Conservation (phyloP, 2,113 vertebrate species). For the Stigmatopora nigra region DNA sequence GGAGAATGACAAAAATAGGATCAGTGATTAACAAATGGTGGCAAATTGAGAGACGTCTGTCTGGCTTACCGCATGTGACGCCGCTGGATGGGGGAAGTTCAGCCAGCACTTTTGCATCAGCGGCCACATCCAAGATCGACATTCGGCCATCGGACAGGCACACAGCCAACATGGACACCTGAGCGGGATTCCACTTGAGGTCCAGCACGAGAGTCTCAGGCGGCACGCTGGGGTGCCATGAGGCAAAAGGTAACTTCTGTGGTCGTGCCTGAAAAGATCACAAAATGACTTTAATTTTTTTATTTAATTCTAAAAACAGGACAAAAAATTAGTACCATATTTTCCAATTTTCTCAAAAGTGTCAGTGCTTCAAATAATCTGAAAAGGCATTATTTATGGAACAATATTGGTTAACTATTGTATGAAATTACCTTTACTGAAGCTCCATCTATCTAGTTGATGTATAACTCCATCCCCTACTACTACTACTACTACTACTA, state of each 20-base stretch:
- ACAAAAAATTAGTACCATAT: too few species aligned
- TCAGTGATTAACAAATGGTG: background rate
- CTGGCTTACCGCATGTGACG: conserved; percentile 82
- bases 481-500: too few species aligned
- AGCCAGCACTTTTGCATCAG: conserved; percentile 72
- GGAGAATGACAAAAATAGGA: conserved; percentile 20
- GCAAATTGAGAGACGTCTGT: background rate
- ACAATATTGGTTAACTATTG: too few species aligned
- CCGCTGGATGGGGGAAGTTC: conserved; percentile 71
- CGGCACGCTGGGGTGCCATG: conserved; percentile 70
- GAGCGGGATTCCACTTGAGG: conserved; percentile 88
- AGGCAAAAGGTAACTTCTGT: conserved; percentile 82
- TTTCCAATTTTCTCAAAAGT: too few species aligned
- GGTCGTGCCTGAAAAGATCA: conserved; percentile 66
- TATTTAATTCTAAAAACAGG: too few species aligned
- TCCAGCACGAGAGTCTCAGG: conserved; percentile 70
- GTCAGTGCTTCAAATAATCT: too few species aligned
- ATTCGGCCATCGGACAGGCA: conserved; percentile 86
- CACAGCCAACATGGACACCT: conserved; percentile 71
- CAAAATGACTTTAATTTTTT: background rate
- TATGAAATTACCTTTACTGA: too few species aligned
- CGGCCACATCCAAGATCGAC: conserved; percentile 81
- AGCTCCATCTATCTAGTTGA: too few species aligned
- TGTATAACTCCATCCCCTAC: too few species aligned
- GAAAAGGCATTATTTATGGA: too few species aligned